A percentile compares a stretch with the other conserved stretches of the same genome.
Evolutionary conservation across 1,140 invertebrate species (phyloP).

Genomic region (Zaprionus tsacasi): DNA sequence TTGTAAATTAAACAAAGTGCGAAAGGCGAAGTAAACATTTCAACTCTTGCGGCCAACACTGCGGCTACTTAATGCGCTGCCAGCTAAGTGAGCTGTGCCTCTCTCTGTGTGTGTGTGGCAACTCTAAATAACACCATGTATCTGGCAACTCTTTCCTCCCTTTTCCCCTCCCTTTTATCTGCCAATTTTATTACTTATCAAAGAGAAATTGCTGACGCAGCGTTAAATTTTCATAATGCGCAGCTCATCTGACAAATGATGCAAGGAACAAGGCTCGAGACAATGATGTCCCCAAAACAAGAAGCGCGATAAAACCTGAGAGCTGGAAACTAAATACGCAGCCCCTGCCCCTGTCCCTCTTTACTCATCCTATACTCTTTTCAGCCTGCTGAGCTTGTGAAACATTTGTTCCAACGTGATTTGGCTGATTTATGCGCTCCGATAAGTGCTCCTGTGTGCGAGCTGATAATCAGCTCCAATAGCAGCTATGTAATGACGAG

Average conservation of each 20-base stretch:
- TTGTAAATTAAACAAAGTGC: slow-evolving; percentile 80
- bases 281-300: slow-evolving; percentile 33
- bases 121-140: slow-evolving; percentile 7
- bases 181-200: slow-evolving; percentile 34
- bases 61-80: slow-evolving; percentile 32
- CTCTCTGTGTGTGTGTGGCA: background rate
- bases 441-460: slow-evolving; percentile 56
- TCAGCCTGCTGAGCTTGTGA: slow-evolving; percentile 49
- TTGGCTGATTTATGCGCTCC: slow-evolving; percentile 71
- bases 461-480: slow-evolving; percentile 59
- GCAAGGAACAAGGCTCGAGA: background rate
- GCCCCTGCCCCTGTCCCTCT: background rate
- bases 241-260: slow-evolving; percentile 69
- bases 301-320: slow-evolving; percentile 1
- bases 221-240: slow-evolving; percentile 46
- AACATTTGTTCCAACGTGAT: slow-evolving; percentile 75
- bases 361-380: background rate
- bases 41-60: slow-evolving; percentile 39
- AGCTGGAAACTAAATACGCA: slow-evolving; percentile 32
- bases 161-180: background rate
- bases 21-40: slow-evolving; percentile 15
- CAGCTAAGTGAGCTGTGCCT: background rate
- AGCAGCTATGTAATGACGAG: slow-evolving; percentile 51
- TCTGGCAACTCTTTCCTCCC: slow-evolving; percentile 7
- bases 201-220: slow-evolving; percentile 53